Conservation (phyloP, 2,797 vertebrate species). For the Hyperoplus immaculatus region DNA sequence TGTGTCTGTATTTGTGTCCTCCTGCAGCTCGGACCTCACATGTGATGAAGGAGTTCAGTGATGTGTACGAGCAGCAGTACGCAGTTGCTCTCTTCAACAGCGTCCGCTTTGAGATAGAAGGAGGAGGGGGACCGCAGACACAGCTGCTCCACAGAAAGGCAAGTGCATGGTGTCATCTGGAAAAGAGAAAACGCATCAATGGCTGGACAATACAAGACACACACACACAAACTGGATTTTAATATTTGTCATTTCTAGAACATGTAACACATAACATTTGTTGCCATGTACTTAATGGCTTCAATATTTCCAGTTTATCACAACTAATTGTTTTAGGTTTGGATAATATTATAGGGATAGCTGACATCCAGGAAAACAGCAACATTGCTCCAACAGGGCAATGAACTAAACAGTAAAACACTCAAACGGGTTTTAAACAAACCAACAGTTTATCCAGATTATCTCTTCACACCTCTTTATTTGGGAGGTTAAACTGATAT, state of each 20-base stretch:
- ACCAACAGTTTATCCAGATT: not conserved
- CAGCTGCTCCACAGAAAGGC: constrained; percentile 97
- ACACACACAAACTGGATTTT: not conserved
- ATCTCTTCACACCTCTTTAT: not conserved
- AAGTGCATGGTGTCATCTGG: constrained; percentile 45
- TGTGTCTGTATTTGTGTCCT: constrained; percentile 19
- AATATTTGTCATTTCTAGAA: not conserved
- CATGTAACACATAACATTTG: not conserved
- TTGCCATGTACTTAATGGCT: not conserved
- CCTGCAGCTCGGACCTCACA: constrained; percentile 87
- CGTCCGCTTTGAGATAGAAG: constrained; percentile 94
- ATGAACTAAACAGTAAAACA: not conserved
- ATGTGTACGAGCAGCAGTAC: constrained; percentile 91
- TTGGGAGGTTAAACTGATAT: not conserved
- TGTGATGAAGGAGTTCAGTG: constrained; percentile 89
- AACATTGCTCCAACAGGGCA: not conserved
- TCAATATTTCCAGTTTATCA: not conserved
- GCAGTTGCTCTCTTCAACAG: constrained; percentile 94
- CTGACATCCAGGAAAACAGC: not conserved
- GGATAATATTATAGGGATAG: not conserved
- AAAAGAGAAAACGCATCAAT: not conserved
- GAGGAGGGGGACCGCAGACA: constrained; percentile 86
- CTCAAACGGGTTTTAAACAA: not conserved
- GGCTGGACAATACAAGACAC: not conserved
- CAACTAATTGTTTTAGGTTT: not conserved